Base-by-base conservation (phyloP, 1,140 invertebrate genomes). In the Anastrepha ludens region DNA sequence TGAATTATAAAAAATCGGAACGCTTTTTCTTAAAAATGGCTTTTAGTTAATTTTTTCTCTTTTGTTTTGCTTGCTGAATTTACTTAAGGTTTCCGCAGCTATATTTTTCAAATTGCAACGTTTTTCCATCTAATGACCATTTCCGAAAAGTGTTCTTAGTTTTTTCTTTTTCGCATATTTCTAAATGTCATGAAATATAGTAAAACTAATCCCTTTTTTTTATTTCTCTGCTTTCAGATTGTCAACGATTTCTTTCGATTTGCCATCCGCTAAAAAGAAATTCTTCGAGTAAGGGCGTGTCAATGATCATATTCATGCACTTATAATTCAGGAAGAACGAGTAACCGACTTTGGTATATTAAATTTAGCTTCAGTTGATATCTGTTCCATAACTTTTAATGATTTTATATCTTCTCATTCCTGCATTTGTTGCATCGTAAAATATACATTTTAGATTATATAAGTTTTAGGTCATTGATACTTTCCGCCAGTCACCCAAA, bases 181-280 rank as follows among this genome's bases (percentile, higher is more conserved):
- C 29, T 29, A 29, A 29, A 29, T 29, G 29, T 29, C 29, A 29
- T 29, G 29, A 29, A 29, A 29, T 1, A 29, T 55, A 55, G 11
- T 55, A 55, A 55, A 55, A 2, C 11, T 55, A 55, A 55, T 55
- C 50, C 3, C 11, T 55, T 55, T 55, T 11, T 81, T 11, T 64
- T 74, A 6, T 64, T 50, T 11, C 41, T 55, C 7, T 74, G 13
- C 60, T 88, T 88, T 15, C 70, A 88, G 88, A 88, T 65, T 88
- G 20, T 87, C 88, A 17, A 87, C 86, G n/a, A 81, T 88, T 55
- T 85, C 86, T n/a, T 90, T 92, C 15, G 87, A 89, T 64, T 91
- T 90, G 15, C 89, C 90, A 1, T 90, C 90, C 11, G 86, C 90
- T 1, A 90, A 90, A 59, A 87, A 90, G 41, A 92, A 92, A 86